Evolutionary conservation across 2,888 invertebrate species (phyloP), one percentile per base, ranked within the genome.

Genomic region (Hetaerina titia): DNA sequence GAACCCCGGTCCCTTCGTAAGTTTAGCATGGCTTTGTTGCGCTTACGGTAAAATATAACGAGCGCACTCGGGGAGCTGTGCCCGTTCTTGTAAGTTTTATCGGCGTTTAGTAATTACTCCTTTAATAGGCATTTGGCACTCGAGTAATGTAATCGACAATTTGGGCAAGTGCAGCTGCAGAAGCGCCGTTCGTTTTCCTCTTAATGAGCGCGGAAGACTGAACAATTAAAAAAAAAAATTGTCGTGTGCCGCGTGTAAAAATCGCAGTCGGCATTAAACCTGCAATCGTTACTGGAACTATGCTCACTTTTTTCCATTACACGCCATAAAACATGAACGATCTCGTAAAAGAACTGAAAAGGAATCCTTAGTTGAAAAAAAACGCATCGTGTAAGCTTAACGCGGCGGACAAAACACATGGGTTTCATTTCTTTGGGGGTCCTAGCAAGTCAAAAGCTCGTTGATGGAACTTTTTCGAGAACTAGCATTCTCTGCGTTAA

Each of bases 61-160:
- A 81, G 81, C 81, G 11, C 81, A 81, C 11, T 81, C 22, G 31
- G 81, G 31, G 31, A 81, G 31, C 81, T 81, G 81, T 31, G 81
- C 31, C 81, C 81, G 13, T 81, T 81, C 81, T 81, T 81, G 13
- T 25, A 81, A 81, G 81, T 81, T 81, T 81, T 31, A 81, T 81
- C 81, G 81, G 81, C 81, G 81, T 81, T 31, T 25, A 81, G 81
- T 81, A 81, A 81, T 81, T 31, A 15, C 81, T 8, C 81, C 81
- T 81, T 81, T 81, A 81, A 81, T 81, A 81, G 81, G 81, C 81
- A 31, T 81, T 81, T 81, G 81, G 25, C 81, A 81, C 81, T 81
- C 81, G 81, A 81, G 31, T 81, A 81, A 81, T 81, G 81, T 81
- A 81, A 81, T 81, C 81, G 25, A 7, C 13, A 31, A 31, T 81